Base-by-base conservation (phyloP, 2,797 vertebrate species). In the Allobates femoralis region DNA sequence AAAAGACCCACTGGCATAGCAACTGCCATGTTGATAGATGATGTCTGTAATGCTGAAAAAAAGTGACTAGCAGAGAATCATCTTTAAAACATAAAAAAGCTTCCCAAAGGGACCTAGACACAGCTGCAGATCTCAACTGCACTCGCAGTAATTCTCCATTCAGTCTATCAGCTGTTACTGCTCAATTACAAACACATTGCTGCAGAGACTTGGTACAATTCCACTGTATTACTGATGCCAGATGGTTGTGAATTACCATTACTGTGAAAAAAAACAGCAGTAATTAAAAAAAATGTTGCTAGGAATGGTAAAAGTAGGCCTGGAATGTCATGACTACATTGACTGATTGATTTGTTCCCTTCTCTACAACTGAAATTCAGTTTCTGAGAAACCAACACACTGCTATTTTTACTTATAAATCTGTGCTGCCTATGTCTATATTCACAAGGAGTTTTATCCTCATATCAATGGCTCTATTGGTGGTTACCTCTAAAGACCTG, bases 91-190 rank as follows among this genome's bases (percentile, higher is more conserved):
- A 86, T 80, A 81, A 73, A 81, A 75, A 64, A 64, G 23, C 16
- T 64, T 76, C 67, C 85, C 77, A 74, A 86, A 62, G 78, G 84
- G 84, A 51, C 34, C 6, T 60, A 56, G 56, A 66, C 78, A 75
- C 79, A 81, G 78, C 78, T 81, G 85, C 78, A 86, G 79, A 86
- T 53, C 67, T 75, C 79, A 66, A 50, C 67, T 64, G 79, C 56
- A 75, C 67, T 74, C 64, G 5, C 34, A 55, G 78, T 53, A 81
- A 86, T 81, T 86, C 69, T 81, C 76, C 53, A 86, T 81, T 81
- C 69, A 86, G 67, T 86, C 79, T 81, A 73, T 86, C 67, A 86
- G 79, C 85, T 81, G 85, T 81, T 79, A 74, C 55, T 81, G 77
- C 69, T 86, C 67, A 81, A 86, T 75, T 86, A 81, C 67, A 75